Percentiles rank a stretch among this genome's conserved stretches.
Conservation (phyloP, 1,140 invertebrate genomes). For the Myzus persicae region DNA sequence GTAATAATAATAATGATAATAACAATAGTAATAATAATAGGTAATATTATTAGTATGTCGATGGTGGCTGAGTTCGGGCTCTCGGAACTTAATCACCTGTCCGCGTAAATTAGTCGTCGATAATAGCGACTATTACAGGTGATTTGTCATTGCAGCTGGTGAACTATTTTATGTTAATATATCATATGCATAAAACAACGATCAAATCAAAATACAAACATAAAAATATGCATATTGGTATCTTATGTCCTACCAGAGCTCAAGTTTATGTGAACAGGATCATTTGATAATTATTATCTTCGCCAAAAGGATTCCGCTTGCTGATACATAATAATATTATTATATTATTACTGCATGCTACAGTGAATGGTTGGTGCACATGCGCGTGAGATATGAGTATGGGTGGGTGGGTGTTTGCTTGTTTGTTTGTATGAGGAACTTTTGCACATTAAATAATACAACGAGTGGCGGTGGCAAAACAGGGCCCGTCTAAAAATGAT, state of each 20-base stretch:
- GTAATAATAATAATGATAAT: no score
- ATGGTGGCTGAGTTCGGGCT: neutral
- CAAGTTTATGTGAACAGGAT: neutral
- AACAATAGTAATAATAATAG: neutral
- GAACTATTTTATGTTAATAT: neutral
- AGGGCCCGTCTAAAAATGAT: slow-evolving; percentile 39
- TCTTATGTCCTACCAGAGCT: no score
- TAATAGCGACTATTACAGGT: neutral
- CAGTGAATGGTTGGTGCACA: neutral
- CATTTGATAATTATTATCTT: slow-evolving; percentile 13
- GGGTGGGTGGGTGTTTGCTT: no score
- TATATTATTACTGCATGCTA: neutral
- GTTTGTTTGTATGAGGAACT: neutral
- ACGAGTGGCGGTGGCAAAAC: slow-evolving; percentile 17
- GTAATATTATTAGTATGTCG: neutral
- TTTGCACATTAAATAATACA: slow-evolving; percentile 30
- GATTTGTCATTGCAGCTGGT: neutral
- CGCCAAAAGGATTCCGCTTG: neutral
- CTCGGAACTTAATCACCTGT: neutral
- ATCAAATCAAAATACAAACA: neutral
- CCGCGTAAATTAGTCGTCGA: neutral
- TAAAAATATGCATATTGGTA: neutral
- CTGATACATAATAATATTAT: neutral
- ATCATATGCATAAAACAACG: no score
- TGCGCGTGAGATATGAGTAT: neutral